Base-by-base conservation (phyloP, 2,888 invertebrate genomes). In the Chrysolina oricalcia region DNA sequence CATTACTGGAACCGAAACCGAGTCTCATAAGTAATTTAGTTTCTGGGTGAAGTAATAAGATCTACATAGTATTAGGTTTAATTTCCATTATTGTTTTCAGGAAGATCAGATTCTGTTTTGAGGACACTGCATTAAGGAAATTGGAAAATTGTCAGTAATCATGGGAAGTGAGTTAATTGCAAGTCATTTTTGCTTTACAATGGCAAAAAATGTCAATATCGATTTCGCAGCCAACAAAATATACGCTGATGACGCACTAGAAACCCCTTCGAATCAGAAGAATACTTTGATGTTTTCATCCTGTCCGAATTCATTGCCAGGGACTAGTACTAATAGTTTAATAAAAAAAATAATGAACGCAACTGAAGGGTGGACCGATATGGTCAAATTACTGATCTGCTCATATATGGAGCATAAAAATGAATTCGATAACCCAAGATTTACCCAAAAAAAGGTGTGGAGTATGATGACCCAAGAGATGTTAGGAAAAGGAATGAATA, bases 91-190 rank as follows among this genome's bases (percentile, higher is more conserved):
- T 65, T 19, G 43, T 65, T 65, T 65, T 65, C 43, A 65, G 46
- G 65, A 65, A 65, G 40, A 65, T 65, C 65, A 65, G 65, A 17
- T 46, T 65, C 65, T 46, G 43, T 41, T 43, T 41, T 65, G 65
- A 19, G 65, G 65, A 19, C 65, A 65, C 43, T 65, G 46, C 43
- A 65, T 17, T 35, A 5, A 40, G 10, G 43, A 65, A 19, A n/a
- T 65, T 40, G 65, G 65, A 19, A 43, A 17, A 65, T 65, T 65
- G 13, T 40, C 41, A 65, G 46, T 43, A 19, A 65, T 65, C 43
- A 65, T 65, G n/a, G 65, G 43, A 4, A 65, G 43, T 65, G 21
- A 65, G 43, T 11, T 65, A 17, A 65, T 65, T 65, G 65, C 35
- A 64, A 64, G 9, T 35, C 63, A 64, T 64, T 15, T 5, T 35